Evolutionary conservation across 2,113 vertebrate species (phyloP), one percentile per base, ranked within the genome.

Genomic region (Peromyscus maniculatus): DNA sequence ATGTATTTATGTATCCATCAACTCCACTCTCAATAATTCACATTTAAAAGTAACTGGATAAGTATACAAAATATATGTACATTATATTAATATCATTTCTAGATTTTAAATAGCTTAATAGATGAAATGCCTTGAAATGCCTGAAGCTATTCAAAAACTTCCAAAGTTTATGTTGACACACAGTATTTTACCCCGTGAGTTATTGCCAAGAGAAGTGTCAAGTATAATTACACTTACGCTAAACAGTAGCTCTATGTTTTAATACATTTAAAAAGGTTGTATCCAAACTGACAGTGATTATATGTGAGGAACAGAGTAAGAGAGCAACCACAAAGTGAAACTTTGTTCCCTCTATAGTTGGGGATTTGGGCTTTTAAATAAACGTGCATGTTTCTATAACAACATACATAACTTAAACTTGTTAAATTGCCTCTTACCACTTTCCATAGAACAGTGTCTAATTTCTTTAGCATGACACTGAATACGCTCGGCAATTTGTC

Each of bases 21-120:
- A 90, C 93, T 93, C 28, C 13, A 95, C 55, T 88, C 91, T 91
- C 12, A 89, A 77, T 33, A 97, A 96, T 89, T 94, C 91, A 89
- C 36, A 83, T 78, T 91, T 72, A 95, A 92, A 93, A 93, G 69
- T n/a, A 92, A 87, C 66, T 87, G 57, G 4, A 28, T 26, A 83
- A 46, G 28, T 74, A 9, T 83, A 55, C 15, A 52, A 87, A 94
- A 64, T 88, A 75, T 49, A 82, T 15, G 64, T 82, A 71, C 1
- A 64, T 91, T 94, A 80, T 97, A 74, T 88, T 88, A 80, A 89
- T 91, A 59, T 80, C 28, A 82, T 92, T 96, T 77, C 66, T 75
- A 91, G 39, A 19, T 49, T 36, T 92, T 75, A 77, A 88, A 57
- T 39, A 21, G 77, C 91, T 94, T 82, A 90, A 33, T 79, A 36